A percentile compares a stretch with the other conserved stretches of the same genome.
These are phyloP conservation scores for Drosophila aldrichi DNA, from an alignment of 2,888 invertebrate genomes.

Conservation along the genomic window DNA sequence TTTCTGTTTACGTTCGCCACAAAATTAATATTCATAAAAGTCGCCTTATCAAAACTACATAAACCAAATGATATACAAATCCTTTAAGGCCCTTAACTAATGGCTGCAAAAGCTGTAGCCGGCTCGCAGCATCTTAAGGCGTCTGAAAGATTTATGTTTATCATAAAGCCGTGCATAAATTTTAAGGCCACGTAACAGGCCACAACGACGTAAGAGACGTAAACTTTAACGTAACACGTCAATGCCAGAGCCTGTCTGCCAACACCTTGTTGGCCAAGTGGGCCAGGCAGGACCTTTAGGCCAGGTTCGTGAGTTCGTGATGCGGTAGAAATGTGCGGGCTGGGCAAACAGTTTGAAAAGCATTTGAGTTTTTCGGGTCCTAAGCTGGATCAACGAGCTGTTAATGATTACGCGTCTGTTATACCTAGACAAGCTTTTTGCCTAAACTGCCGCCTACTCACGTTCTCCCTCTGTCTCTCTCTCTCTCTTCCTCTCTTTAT, in stretches of 20 bases:
- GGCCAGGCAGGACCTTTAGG: neutral
- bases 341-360: slow-evolving; percentile 40
- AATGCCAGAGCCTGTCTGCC: slow-evolving; percentile 40
- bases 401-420: slow-evolving; percentile 61
- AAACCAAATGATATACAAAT: slow-evolving; percentile 36
- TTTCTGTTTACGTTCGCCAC: neutral
- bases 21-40: slow-evolving; percentile 40
- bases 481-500: neutral
- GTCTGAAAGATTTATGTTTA: slow-evolving; percentile 61
- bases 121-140: slow-evolving; percentile 33
- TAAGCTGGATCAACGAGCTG: slow-evolving; percentile 58
- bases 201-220: slow-evolving; percentile 33
- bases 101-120: slow-evolving; percentile 28
- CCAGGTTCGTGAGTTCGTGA: slow-evolving; percentile 10
- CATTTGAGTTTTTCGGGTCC: slow-evolving; percentile 37
- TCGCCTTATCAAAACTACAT: slow-evolving; percentile 42
- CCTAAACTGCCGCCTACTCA: neutral
- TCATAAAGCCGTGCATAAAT: slow-evolving; percentile 67
- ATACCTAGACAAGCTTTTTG: slow-evolving; percentile 16
- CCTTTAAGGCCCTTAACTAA: slow-evolving; percentile 31
- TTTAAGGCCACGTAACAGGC: slow-evolving; percentile 58
- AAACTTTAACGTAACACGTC: slow-evolving; percentile 48
- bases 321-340: slow-evolving; percentile 28
- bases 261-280: slow-evolving; percentile 54
- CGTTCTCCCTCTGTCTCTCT: too few relatives aligned